Percentiles rank a stretch among this genome's conserved stretches.
phyloP scores from a whole-genome alignment of 2,888 invertebrate species.

The Notocelia uddmanniana region DNA sequence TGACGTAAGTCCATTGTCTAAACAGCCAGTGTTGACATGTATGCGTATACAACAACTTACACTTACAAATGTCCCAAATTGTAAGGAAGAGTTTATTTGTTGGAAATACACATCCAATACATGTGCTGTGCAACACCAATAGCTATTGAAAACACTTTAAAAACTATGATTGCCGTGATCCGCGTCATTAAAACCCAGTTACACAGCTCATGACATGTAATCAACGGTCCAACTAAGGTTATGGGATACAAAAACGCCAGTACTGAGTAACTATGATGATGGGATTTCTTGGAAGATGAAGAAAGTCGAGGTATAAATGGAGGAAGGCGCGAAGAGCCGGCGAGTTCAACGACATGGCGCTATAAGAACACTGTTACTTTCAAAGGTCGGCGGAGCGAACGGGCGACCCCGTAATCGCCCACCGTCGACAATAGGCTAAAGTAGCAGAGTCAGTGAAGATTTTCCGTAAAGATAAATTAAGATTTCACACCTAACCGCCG shows the following conservation, averaged over 20 bases:
- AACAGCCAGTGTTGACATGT: slow-evolving; percentile 39
- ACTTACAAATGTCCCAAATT: slow-evolving; percentile 21
- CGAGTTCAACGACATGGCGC: slow-evolving; percentile 73
- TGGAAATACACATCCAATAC: not conserved
- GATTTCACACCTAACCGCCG: slow-evolving; percentile 21
- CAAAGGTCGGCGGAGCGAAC: slow-evolving; percentile 76
- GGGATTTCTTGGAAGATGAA: slow-evolving; percentile 64
- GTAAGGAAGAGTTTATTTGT: not conserved
- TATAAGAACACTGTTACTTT: slow-evolving; percentile 81
- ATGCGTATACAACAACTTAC: slow-evolving; percentile 18
- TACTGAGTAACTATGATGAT: slow-evolving; percentile 35
- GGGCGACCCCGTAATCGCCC: slow-evolving; percentile 52
- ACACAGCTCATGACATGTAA: slow-evolving; percentile 35
- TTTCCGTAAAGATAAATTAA: slow-evolving; percentile 33
- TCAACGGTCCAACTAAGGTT: slow-evolving; percentile 32
- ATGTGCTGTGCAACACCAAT: not conserved
- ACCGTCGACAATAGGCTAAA: slow-evolving; percentile 38
- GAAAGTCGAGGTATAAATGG: slow-evolving; percentile 65
- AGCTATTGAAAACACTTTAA: slow-evolving; percentile 22
- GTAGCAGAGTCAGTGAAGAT: slow-evolving; percentile 29
- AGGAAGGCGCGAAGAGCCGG: slow-evolving; percentile 60
- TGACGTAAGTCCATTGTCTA: slow-evolving; percentile 44
- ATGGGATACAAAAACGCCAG: slow-evolving; percentile 38
- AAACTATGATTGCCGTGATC: slow-evolving; percentile 15
- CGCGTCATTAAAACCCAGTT: slow-evolving; percentile 19